Conservation (phyloP, 2,888 invertebrate species). For the Pogonocherus hispidulus region DNA sequence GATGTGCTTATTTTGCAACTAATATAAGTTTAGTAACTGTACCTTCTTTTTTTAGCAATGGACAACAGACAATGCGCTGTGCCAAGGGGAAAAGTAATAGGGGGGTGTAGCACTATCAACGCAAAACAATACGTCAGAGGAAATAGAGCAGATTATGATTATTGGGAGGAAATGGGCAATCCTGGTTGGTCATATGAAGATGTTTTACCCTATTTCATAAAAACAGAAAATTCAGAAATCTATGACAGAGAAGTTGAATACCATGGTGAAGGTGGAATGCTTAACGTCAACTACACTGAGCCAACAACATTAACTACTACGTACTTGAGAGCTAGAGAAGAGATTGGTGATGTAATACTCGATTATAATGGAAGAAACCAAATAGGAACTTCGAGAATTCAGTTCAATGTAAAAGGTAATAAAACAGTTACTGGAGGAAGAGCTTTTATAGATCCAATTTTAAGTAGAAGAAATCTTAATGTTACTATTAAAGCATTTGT, state of each 20-base stretch:
- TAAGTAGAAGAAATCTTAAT: slow-evolving; percentile 79
- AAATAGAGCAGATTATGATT: slow-evolving; percentile 78
- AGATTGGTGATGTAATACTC: slow-evolving; percentile 82
- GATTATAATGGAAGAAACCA: slow-evolving; percentile 79
- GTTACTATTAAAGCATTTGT: slow-evolving; percentile 82
- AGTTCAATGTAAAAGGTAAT: slow-evolving; percentile 84
- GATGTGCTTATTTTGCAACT: too few species aligned
- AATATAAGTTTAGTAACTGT: too few species aligned
- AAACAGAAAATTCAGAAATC: slow-evolving; percentile 63
- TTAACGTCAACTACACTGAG: slow-evolving; percentile 82
- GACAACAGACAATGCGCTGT: slow-evolving; percentile 64
- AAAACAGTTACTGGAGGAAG: slow-evolving; percentile 75
- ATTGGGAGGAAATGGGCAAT: slow-evolving; percentile 73
- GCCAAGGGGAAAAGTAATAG: slow-evolving; percentile 71
- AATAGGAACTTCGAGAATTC: slow-evolving; percentile 59
- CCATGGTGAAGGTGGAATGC: slow-evolving; percentile 78
- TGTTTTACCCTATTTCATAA: slow-evolving; percentile 67
- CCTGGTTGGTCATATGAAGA: slow-evolving; percentile 71
- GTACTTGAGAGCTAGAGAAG: slow-evolving; percentile 81
- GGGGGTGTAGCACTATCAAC: slow-evolving; percentile 68
- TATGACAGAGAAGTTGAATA: slow-evolving; percentile 71
- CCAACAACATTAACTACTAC: slow-evolving; percentile 75
- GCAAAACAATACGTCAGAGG: slow-evolving; percentile 74
- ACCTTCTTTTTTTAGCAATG: too few species aligned
- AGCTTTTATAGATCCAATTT: slow-evolving; percentile 58